Conservation (phyloP, 2,888 invertebrate genomes). For the Phyto melanocephala region DNA sequence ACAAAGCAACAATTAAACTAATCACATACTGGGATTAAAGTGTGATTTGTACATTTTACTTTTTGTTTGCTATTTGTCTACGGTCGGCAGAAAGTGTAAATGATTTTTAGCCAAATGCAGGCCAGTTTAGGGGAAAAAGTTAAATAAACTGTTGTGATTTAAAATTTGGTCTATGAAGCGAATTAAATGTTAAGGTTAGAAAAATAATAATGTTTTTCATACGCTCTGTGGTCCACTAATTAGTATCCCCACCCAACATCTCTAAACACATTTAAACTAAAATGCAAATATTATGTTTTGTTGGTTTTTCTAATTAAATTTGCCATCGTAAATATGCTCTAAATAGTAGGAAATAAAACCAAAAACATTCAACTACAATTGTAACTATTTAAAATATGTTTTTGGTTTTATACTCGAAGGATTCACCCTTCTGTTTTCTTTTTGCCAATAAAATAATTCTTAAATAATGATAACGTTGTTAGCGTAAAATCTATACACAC, state of each 20-base stretch:
- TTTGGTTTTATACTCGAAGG: neutral
- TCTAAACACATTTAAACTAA: slow-evolving; percentile 21
- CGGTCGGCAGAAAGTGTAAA: slow-evolving; percentile 38
- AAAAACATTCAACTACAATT: neutral
- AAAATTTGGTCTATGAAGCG: slow-evolving; percentile 45
- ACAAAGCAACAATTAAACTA: slow-evolving; percentile 78
- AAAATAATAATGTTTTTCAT: slow-evolving; percentile 59
- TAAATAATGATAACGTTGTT: slow-evolving; percentile 44
- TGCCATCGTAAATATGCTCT: slow-evolving; percentile 20
- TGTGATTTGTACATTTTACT: slow-evolving; percentile 68
- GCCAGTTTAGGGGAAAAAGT: neutral
- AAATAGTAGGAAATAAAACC: neutral
- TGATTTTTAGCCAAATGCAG: slow-evolving; percentile 4
- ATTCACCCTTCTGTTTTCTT: no score
- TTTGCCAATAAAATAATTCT: slow-evolving; percentile 23
- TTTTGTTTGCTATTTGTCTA: neutral
- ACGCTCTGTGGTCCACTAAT: slow-evolving; percentile 43
- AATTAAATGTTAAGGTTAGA: slow-evolving; percentile 58
- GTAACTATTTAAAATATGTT: neutral
- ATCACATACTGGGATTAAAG: slow-evolving; percentile 78
- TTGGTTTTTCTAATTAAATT: slow-evolving; percentile 54
- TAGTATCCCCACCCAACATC: neutral
- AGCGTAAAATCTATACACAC: neutral
- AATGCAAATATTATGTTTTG: slow-evolving; percentile 70
- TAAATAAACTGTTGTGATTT: slow-evolving; percentile 48